Evolutionary conservation across 1,140 invertebrate species (phyloP), one percentile per base, ranked within the genome.

Genomic region (Bombus affinis): DNA sequence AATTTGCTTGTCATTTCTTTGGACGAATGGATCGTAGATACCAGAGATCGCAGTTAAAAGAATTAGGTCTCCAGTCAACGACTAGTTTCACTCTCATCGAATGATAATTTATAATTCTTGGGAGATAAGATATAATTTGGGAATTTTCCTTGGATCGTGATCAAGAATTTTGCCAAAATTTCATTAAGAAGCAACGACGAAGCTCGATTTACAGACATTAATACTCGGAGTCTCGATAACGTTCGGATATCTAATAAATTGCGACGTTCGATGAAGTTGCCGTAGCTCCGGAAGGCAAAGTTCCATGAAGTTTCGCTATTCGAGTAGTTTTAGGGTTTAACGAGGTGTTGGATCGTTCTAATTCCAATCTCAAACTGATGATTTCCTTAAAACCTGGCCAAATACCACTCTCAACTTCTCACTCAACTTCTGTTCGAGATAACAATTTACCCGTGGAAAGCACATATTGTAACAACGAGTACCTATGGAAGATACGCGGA

Each of bases 221-320:
- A 77, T 62, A 42, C 37, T 62, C 57, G 8, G 25, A 39, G 25
- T 59, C 37, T 39, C 75, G 75, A 77, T 77, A 77, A 77, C 37
- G 35, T 39, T 62, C 57, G 57, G 37, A 59, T 77, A 62, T 28
- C 35, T 62, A 62, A 77, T 77, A 77, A 62, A 77, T 47, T 39
- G 75, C 35, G 44, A 77, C 35, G 35, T 77, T 77, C 57, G 53
- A 62, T 62, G 53, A 77, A 77, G 75, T 62, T 62, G 28, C 57
- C 35, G 32, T 1, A 62, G 47, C 73, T 37, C 2, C 73, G 47
- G 47, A 53, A 76, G 35, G 4, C n/a, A 5, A 28, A n/a, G 28
- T 37, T 59, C 32, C 53, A 18, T 28, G 25, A 62, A 42, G 57
- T 76, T 76, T 39, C 74, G 32, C 47, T 12, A 15, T 59, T 39